Conservation (phyloP, 2,113 vertebrate species). For the Okapia johnstoni region DNA sequence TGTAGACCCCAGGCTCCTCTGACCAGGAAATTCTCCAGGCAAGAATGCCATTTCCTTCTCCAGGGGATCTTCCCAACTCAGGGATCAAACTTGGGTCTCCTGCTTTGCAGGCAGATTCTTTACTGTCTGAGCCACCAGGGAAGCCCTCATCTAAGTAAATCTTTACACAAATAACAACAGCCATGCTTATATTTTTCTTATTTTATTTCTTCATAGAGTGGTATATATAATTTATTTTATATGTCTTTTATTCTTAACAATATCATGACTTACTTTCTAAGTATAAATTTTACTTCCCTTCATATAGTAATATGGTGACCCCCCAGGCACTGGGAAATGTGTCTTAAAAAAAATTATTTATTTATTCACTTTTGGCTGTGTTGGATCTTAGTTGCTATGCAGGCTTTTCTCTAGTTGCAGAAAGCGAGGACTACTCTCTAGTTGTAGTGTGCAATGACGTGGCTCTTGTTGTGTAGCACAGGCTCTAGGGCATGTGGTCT, state of each 20-base stretch:
- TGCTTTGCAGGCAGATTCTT: neutral
- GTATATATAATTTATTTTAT: neutral
- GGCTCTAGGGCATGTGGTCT: neutral
- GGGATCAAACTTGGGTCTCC: neutral
- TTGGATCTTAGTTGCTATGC: neutral
- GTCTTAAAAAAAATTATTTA: neutral
- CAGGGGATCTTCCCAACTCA: neutral
- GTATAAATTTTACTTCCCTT: neutral
- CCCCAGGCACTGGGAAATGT: neutral
- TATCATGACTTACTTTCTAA: neutral
- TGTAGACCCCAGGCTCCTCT: neutral
- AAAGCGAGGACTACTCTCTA: neutral
- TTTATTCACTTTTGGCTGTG: neutral
- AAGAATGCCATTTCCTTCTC: neutral
- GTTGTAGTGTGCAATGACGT: rapidly evolving
- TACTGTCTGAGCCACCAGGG: neutral
- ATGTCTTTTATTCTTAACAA: neutral
- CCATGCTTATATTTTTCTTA: neutral
- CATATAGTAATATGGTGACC: neutral
- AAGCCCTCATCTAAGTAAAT: neutral
- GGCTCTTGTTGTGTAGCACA: neutral
- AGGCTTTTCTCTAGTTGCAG: neutral
- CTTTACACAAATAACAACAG: neutral
- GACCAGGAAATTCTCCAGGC: neutral
- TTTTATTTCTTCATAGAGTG: neutral